These are phyloP conservation scores for Chloroceryle inda DNA, from an alignment of 2,797 vertebrate genomes.

Conservation along the genomic window DNA sequence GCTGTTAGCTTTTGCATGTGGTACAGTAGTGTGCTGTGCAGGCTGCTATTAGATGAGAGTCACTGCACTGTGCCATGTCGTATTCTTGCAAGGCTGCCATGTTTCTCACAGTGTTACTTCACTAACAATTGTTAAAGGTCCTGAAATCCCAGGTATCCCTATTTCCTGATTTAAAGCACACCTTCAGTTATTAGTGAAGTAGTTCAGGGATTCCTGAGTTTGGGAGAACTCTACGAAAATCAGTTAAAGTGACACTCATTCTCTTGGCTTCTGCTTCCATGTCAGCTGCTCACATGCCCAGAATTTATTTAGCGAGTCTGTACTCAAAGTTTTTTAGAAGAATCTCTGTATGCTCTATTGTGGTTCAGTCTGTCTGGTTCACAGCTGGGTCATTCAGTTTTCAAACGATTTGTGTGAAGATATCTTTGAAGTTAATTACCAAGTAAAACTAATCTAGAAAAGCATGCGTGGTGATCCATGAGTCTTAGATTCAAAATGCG, in stretches of 20 bases:
- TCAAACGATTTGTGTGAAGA: background rate
- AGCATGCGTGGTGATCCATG: fast-evolving
- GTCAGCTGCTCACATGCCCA: background rate
- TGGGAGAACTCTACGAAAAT: background rate
- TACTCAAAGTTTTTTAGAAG: background rate
- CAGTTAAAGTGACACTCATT: background rate
- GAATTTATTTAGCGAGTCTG: background rate
- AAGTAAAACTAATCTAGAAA: background rate
- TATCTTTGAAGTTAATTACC: background rate
- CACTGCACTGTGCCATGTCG: background rate
- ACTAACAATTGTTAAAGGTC: background rate
- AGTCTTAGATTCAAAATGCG: background rate
- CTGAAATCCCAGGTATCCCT: background rate
- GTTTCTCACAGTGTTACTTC: background rate
- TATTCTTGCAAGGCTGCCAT: background rate
- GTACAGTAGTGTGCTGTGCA: background rate
- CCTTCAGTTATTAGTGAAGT: background rate
- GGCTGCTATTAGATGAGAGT: background rate
- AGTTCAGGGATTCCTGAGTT: background rate
- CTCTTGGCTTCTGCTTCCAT: background rate
- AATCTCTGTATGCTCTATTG: background rate
- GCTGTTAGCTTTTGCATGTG: background rate
- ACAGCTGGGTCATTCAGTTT: background rate
- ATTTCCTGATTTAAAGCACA: background rate
- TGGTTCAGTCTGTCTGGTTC: background rate